Evolutionary conservation across 2,113 vertebrate genomes (phyloP), one percentile per base, ranked within the genome.

Genomic region (Spilogale gracilis): DNA sequence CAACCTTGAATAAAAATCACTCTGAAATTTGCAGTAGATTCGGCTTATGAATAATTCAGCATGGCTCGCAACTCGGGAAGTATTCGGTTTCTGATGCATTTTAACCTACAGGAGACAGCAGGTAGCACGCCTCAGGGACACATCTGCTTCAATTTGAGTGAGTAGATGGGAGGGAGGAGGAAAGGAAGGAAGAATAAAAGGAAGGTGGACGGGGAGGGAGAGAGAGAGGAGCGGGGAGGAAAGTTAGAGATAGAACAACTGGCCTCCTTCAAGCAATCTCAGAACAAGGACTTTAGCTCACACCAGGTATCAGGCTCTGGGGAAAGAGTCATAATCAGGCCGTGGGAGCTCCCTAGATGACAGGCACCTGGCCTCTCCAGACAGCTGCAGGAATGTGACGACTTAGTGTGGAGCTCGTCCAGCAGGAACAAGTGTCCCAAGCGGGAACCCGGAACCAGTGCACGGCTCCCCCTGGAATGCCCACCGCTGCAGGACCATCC

Each of bases 31-130:
- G 93, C 89, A 61, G 9, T 67, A 82, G 54, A 88, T 96, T 91
- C 78, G 43, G 69, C 21, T 43, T 74, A 96, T 98, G 87, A 98
- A 98, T 98, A 97, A 98, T 98, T 98, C 80, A 98, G 74, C 76
- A 82, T 4, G 63, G 84, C 96, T 98, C 90, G 69, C 27, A n/a
- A 78, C 0, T 1, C 82, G 96, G 94, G 96, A 95, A 97, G 89
- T 98, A 89, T 94, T 97, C 91, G 76, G 96, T 97, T 98, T 97
- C 96, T 98, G 96, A 94, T 93, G 83, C 69, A 81, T 90, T 92
- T 97, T 94, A 98, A 95, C 90, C 63, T 91, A 91, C 94, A 96
- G 87, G 98, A 16, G 0, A 80, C 80, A 61, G 25, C 23, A 91
- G 5, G 10, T 27, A 96, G 86, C 92, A 81, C 3, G 80, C 98